Conservation (phyloP, 2,888 invertebrate species). For the Drosophila flavopinicola region DNA sequence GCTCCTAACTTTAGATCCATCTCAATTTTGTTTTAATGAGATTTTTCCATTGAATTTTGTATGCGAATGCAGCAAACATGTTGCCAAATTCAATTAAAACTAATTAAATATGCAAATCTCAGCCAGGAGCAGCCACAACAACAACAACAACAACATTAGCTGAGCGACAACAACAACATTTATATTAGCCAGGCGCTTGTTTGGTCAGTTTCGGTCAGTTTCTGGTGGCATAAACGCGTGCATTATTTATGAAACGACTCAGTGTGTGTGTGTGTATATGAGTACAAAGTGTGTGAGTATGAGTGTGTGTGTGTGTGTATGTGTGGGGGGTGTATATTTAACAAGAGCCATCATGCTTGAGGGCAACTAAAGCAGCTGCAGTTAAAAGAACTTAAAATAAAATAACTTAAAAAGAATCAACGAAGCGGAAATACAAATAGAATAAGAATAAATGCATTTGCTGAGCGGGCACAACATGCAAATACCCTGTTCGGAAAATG, state of each 20-base stretch:
- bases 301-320: conserved; percentile 13
- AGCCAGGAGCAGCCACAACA: conserved; percentile 2
- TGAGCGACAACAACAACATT: conserved; percentile 1
- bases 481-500: too few species aligned
- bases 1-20: neutral
- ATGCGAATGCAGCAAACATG: conserved; percentile 11
- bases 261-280: conserved; percentile 4
- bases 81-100: conserved; percentile 61
- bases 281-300: conserved; percentile 1
- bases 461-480: neutral
- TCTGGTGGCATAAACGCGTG: conserved; percentile 43
- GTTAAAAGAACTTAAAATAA: conserved; percentile 23
- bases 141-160: conserved; percentile 7
- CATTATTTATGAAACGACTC: conserved; percentile 60
- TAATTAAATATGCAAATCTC: conserved; percentile 68
- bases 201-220: conserved; percentile 29
- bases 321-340: conserved; percentile 22
- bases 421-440: conserved; percentile 40
- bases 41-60: conserved; percentile 9
- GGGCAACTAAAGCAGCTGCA: conserved; percentile 40
- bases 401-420: conserved; percentile 24
- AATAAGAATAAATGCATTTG: conserved; percentile 19
- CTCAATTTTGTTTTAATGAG: conserved; percentile 53
- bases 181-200: neutral
- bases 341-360: conserved; percentile 50